Base-by-base conservation (phyloP, 2,113 vertebrate species). In the Dipodomys merriami region DNA sequence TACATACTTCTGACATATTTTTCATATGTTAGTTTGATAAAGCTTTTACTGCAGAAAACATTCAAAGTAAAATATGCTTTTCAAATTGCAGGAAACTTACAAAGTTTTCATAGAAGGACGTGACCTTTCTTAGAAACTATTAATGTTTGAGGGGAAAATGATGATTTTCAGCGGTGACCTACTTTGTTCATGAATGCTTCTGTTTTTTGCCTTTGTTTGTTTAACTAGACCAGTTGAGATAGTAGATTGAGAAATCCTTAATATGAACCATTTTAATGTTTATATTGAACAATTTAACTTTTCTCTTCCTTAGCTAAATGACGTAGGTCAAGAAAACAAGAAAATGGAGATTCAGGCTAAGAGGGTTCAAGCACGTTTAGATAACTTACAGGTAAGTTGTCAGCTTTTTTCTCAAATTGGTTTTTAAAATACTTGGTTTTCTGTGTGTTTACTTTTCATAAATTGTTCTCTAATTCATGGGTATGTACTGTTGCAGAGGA, bases 371-470 rank as follows among this genome's bases (percentile, higher is more conserved):
- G 98, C 98, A 88, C 98, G 98, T 96, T 98, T 99, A 95, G 98
- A 99, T 83, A 99, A 99, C 97, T 97, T 99, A 4, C 99, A 99
- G 98, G 99, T 99, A 97, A 62, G 33, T 93, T 79, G 5, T 18
- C 86, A 71, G 25, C 77, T 96, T 29, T 22, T 88, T 82, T 90
- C 81, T 44, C 71, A 80, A 33, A 49, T 89, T 25, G 53, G 94
- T 91, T 80, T 94, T 90, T 78, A 62, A 89, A 86, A 33, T 83
- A 25, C 69, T 82, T 92, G 33, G 60, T 19, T 92, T 94, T 83
- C 74, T 30, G 39, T 71, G 78, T 91, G 53, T n/a, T 92, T 69
- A 73, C 33, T 69, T 91, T 44, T 33, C 53, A 65, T 60, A 18
- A 83, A 25, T 88, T 95, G 13, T 44, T 92, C 90, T 96, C 95